These are phyloP conservation scores for Bungarus multicinctus DNA, from an alignment of 2,113 vertebrate species.

Conservation along the genomic window DNA sequence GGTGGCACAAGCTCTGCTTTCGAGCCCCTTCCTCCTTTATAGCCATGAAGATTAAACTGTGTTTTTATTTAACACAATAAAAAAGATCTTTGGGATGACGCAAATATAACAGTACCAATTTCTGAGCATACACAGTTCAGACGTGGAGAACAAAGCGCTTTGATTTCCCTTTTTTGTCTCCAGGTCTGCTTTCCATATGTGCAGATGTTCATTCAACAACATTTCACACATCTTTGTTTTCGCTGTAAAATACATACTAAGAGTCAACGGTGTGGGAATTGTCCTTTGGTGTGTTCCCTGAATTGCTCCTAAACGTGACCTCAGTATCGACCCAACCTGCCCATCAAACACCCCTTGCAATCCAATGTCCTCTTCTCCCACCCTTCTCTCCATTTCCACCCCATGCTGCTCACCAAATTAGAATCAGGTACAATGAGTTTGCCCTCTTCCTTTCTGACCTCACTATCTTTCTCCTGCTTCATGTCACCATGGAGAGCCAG, in stretches of 20 bases:
- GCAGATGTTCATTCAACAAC: not conserved
- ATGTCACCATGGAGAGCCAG: conserved; percentile 58
- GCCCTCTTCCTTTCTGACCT: conserved; percentile 80
- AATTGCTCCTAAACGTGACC: not conserved
- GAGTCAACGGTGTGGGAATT: not conserved
- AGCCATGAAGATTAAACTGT: not conserved
- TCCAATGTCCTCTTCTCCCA: not conserved
- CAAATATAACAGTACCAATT: not conserved
- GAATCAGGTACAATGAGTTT: conserved; percentile 84
- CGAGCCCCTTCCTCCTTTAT: too few relatives aligned
- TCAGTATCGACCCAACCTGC: too few relatives aligned
- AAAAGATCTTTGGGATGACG: not conserved
- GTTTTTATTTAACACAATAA: not conserved
- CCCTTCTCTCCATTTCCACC: not conserved
- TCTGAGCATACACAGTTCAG: not conserved
- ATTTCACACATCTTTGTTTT: not conserved
- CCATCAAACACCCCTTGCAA: not conserved
- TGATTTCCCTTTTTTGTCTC: not conserved
- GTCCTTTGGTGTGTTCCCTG: not conserved
- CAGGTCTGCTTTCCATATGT: not conserved
- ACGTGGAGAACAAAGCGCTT: not conserved
- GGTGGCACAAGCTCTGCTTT: not conserved
- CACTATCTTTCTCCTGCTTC: conserved; percentile 82
- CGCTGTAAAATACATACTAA: not conserved
- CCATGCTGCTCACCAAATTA: conserved; percentile 71